These are phyloP conservation scores for Thryonomys swinderianus DNA, from an alignment of 2,113 vertebrate genomes.

Conservation along the genomic window DNA sequence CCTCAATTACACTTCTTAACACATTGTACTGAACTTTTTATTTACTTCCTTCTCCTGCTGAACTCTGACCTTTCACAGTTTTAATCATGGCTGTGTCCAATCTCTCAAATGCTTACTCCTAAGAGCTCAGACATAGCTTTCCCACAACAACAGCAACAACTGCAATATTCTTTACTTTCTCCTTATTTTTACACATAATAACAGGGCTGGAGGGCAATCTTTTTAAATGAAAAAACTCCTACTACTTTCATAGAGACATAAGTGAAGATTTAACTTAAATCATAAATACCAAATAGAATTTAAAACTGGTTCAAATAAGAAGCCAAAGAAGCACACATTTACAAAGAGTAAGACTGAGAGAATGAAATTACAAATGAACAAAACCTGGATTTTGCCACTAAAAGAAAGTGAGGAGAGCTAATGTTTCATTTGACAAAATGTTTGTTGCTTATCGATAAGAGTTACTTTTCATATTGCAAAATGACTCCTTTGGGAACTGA, in stretches of 20 bases:
- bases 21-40: conserved; percentile 27
- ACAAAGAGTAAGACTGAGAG: neutral
- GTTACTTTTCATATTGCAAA: conserved; percentile 3
- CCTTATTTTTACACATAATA: neutral
- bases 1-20: conserved; percentile 60
- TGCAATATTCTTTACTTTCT: neutral
- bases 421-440: neutral
- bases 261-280: conserved; percentile 9
- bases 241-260: neutral
- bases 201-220: neutral
- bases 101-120: too few species aligned
- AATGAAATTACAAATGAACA: neutral
- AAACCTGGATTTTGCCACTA: neutral
- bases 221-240: neutral
- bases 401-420: neutral
- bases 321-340: neutral
- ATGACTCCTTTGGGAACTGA: neutral
- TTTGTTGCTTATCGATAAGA: neutral
- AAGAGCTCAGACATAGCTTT: too few species aligned
- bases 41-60: conserved; percentile 46
- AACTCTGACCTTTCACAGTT: conserved; percentile 48
- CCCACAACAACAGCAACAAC: neutral
- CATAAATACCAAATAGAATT: neutral
- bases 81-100: conserved; percentile 9
- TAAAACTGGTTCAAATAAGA: neutral